Conservation (phyloP, 2,797 vertebrate genomes). For the Enteromius mattozi region DNA sequence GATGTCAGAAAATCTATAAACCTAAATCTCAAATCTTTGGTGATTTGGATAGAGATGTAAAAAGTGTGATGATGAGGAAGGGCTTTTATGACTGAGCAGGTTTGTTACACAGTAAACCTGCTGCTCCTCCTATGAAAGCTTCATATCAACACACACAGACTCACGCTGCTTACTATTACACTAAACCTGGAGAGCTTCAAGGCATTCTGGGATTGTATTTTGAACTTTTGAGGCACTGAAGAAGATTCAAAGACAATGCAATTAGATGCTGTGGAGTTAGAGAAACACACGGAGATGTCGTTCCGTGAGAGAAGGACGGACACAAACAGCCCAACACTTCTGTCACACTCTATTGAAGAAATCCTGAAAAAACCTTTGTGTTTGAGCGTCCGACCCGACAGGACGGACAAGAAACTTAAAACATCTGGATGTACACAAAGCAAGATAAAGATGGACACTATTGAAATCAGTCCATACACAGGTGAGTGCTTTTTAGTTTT, state of each 20-base stretch:
- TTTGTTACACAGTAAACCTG: conserved; percentile 58
- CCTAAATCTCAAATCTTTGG: background rate
- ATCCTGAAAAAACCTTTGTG: conserved; percentile 57
- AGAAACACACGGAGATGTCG: background rate
- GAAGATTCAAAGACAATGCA: conserved; percentile 39
- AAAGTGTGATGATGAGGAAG: background rate
- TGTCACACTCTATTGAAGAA: conserved; percentile 63
- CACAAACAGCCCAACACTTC: conserved; percentile 1
- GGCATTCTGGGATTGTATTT: background rate
- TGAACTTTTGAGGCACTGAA: background rate
- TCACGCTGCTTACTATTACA: background rate
- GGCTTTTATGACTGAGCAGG: conserved; percentile 7
- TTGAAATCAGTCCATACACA: conserved; percentile 20
- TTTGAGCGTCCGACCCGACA: background rate
- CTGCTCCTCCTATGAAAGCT: conserved; percentile 47
- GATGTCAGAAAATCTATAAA: background rate
- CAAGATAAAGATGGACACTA: background rate
- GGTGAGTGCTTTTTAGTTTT: conserved; percentile 36
- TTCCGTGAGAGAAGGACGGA: background rate
- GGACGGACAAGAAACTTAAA: background rate
- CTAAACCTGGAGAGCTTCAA: background rate
- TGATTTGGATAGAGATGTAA: background rate
- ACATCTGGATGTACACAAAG: background rate
- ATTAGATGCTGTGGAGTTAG: conserved; percentile 4
- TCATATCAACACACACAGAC: conserved; percentile 22